Evolutionary conservation across 2,888 invertebrate genomes (phyloP), one percentile per base, ranked within the genome.

Genomic region (Mythimna lalbum): DNA sequence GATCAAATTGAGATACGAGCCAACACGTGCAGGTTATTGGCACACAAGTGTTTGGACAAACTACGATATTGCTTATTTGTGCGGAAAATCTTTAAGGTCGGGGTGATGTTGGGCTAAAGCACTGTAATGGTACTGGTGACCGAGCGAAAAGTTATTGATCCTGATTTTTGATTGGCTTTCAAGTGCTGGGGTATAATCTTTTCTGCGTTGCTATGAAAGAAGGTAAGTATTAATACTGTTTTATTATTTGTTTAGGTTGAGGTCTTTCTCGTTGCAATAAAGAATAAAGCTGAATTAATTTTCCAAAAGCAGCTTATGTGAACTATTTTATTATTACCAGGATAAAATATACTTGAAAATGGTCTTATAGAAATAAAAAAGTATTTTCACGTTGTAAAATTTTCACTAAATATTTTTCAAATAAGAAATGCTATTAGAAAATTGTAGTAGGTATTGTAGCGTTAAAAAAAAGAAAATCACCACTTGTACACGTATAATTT

Each of bases 1-100:
- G 89, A 93, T 94, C 92, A 92, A 93, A 95, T 95, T 95, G 95
- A 94, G 94, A 94, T 94, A 95, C 91, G 90, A 89, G 82, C 89
- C 87, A 92, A 92, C 95, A 95, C 95, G 95, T 95, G 95, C 93
- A 87, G 87, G 91, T 94, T 94, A 95, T 95, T 95, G 94, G 92
- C 90, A 91, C 92, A 89, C 92, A 92, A 95, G 95, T 95, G 94
- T 94, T 94, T 95, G 94, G 91, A 91, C 93, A 93, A 92, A 93
- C 91, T 92, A 91, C 87, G 91, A 92, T 93, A 94, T 95, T 94
- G 94, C 93, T 93, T 93, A 93, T 93, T 93, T 91, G 92, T 88
- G 89, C 90, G 87, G 91, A 92, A 94, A 93, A 92, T 91, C 88
- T 90, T 87, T 86, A 80, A 84, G 81, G 81, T 82, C 72, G 74